These are phyloP conservation scores for Cacoxenus indagator DNA, from an alignment of 2,888 invertebrate genomes.

Conservation along the genomic window DNA sequence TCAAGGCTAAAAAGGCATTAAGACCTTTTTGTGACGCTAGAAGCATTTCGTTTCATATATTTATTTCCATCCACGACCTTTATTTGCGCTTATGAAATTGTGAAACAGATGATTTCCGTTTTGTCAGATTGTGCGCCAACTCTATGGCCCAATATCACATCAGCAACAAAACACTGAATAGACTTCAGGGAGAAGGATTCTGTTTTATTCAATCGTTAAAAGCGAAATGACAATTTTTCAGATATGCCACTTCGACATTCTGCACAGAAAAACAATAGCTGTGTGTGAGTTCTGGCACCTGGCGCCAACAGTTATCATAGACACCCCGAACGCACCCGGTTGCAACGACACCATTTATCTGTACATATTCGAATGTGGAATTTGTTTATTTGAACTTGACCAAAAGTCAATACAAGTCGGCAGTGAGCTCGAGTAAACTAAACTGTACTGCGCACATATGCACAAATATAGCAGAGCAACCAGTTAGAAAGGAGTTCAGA, in stretches of 20 bases:
- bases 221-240: neutral
- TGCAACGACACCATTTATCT: neutral
- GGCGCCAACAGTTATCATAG: neutral
- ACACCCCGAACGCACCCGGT: neutral
- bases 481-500: neutral
- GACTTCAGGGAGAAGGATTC: neutral
- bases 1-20: neutral
- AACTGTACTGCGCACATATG: neutral
- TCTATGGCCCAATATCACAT: neutral
- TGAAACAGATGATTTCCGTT: neutral
- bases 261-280: neutral
- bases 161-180: neutral
- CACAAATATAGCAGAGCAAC: neutral
- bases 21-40: neutral
- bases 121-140: neutral
- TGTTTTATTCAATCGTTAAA: neutral
- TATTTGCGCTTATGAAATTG: neutral
- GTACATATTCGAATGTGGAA: neutral
- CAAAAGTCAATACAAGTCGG: slow-evolving; percentile 3
- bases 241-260: neutral
- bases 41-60: neutral
- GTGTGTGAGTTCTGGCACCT: neutral
- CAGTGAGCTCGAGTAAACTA: neutral
- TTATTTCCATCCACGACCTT: neutral
- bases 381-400: slow-evolving; percentile 3